Conservation (phyloP, 2,113 vertebrate species). For the Pterocles gutturalis region DNA sequence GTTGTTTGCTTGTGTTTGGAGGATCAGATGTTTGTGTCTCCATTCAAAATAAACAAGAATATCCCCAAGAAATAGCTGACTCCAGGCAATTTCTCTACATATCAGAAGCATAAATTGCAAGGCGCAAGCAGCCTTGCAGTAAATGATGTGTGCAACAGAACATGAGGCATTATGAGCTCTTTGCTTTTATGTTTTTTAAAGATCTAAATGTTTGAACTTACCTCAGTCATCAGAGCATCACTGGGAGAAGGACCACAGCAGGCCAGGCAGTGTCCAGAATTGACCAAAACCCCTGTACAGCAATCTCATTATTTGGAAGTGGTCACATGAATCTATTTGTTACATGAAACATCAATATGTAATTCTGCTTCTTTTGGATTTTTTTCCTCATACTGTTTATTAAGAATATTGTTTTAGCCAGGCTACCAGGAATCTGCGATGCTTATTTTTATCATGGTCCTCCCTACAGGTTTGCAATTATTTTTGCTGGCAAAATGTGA, state of each 20-base stretch:
- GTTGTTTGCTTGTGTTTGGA: background rate
- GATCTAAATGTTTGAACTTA: background rate
- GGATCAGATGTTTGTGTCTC: background rate
- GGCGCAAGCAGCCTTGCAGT: background rate
- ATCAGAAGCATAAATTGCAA: background rate
- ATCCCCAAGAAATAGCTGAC: background rate
- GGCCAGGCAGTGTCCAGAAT: background rate
- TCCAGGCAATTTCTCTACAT: background rate
- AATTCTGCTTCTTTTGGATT: background rate
- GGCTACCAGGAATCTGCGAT: background rate
- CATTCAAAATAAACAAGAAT: background rate
- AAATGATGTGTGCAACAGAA: background rate
- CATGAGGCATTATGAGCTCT: background rate
- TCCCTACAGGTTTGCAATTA: background rate
- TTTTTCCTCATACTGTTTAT: background rate
- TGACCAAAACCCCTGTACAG: background rate
- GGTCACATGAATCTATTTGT: background rate
- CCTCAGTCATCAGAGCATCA: background rate
- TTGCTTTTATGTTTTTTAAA: background rate
- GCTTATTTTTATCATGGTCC: slow-evolving; percentile 12
- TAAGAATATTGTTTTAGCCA: slow-evolving; percentile 29
- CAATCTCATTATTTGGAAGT: background rate
- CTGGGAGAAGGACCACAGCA: background rate
- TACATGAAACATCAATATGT: background rate
- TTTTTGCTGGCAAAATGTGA: slow-evolving; percentile 35